These are phyloP conservation scores for Gallirallus australis DNA, from an alignment of 2,797 vertebrate genomes.

Conservation along the genomic window DNA sequence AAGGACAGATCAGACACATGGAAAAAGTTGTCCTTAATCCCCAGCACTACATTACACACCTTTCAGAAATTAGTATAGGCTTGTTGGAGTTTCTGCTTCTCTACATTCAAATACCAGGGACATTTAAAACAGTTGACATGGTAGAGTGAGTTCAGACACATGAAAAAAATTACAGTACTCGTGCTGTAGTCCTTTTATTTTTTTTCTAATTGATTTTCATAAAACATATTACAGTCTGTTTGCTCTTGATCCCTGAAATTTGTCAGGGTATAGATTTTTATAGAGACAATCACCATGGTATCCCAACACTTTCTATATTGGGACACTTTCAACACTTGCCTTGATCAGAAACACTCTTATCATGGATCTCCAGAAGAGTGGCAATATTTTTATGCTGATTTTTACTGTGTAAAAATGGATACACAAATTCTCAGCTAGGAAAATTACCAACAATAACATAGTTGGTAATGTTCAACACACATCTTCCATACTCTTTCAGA, in stretches of 20 bases:
- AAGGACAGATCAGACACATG: not conserved
- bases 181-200: not conserved
- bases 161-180: not conserved
- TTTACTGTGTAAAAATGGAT: not conserved
- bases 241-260: slow-evolving; percentile 27
- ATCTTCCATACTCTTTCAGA: not conserved
- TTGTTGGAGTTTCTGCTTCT: not conserved
- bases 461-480: not conserved
- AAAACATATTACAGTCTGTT: not conserved
- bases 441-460: not conserved
- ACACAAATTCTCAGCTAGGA: not conserved
- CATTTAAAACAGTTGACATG: not conserved
- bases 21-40: not conserved
- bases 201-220: not conserved
- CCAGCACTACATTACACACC: not conserved
- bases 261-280: slow-evolving; percentile 42
- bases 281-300: slow-evolving; percentile 47
- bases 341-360: slow-evolving; percentile 29
- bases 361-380: not conserved
- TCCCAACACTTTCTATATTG: slow-evolving; percentile 24
- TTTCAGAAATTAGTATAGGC: not conserved
- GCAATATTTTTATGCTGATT: not conserved
- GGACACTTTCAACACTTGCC: not conserved
- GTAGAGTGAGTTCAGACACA: not conserved
- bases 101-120: not conserved